Evolutionary conservation across 2,888 invertebrate genomes (phyloP), one percentile per base, ranked within the genome.

Genomic region (Patella ulyssiponensis): DNA sequence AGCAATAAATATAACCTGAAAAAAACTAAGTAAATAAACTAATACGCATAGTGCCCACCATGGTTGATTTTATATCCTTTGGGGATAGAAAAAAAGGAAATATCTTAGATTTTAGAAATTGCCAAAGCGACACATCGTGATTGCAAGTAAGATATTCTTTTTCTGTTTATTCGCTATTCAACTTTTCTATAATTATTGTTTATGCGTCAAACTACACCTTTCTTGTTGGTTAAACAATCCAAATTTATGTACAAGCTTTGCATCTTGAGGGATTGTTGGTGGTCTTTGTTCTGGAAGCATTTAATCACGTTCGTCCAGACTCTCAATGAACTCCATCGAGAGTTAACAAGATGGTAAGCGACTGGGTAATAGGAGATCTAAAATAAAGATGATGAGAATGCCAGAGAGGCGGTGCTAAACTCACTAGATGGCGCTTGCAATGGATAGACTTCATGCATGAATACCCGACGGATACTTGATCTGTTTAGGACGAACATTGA

Each of bases 371-470:
- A 64, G 64, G 20, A 64, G 64, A 23, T 64, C 20, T 23, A 23
- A 64, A 64, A 64, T 20, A 64, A 64, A 64, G 64, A 64, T 64
- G 64, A 64, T 64, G 64, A 64, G 64, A 64, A 64, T 64, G 64
- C 64, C 64, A 64, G 64, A 64, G 23, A 64, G 64, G 64, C 64
- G 64, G 64, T 64, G 64, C 23, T 23, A 23, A 64, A 64, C 17
- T 64, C 20, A 14, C 64, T 23, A 23, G 20, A 64, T 64, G 23
- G 64, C 23, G 20, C 20, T 23, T 64, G 23, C 20, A 23, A 64
- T 23, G 64, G 64, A 12, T 64, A 64, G 23, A 64, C 64, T 23
- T 64, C 23, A 20, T 64, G 64, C 64, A 23, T 64, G 64, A 64
- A 64, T 64, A 64, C 64, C 64, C 64, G 64, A 64, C 64, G 23